phyloP scores from a whole-genome alignment of 2,113 vertebrate genomes.

The Trachemys scripta region DNA sequence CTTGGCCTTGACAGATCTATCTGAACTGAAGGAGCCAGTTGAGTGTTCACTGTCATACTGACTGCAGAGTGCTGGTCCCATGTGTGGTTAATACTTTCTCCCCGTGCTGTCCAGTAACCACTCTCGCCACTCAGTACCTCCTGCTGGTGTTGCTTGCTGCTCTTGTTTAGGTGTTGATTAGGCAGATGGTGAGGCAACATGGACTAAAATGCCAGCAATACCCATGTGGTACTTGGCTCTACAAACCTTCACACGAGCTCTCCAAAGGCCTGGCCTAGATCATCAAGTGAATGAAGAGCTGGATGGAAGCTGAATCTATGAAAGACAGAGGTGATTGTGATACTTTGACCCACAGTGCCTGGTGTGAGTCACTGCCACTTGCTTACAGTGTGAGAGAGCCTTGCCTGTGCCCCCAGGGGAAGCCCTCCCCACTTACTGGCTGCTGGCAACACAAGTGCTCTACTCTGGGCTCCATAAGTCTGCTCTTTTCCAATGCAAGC shows the following conservation, averaged over 20 bases:
- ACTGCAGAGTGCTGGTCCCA: neutral
- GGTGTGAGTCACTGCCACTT: neutral
- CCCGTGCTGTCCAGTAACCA: neutral
- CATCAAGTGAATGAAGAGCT: conserved; percentile 24
- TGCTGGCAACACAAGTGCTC: neutral
- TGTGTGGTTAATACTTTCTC: conserved; percentile 13
- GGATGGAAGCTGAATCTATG: conserved; percentile 60
- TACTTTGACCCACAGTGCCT: neutral
- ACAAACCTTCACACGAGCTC: conserved; percentile 21
- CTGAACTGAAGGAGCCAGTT: neutral
- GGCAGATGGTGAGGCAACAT: conserved; percentile 28
- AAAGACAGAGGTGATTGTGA: conserved; percentile 62
- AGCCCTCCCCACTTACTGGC: neutral
- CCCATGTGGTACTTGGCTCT: conserved; percentile 64
- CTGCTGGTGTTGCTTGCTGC: conserved; percentile 6
- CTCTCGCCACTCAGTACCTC: neutral
- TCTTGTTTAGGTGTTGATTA: conserved; percentile 33
- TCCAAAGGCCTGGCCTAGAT: conserved; percentile 36
- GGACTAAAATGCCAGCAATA: conserved; percentile 42
- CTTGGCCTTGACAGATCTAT: neutral
- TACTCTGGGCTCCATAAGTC: neutral
- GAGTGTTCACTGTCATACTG: neutral
- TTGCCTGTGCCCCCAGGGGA: neutral
- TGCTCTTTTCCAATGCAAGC: neutral
- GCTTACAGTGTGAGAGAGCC: neutral